These are phyloP conservation scores for Arion vulgaris DNA, from an alignment of 1,140 invertebrate genomes.

Conservation along the genomic window DNA sequence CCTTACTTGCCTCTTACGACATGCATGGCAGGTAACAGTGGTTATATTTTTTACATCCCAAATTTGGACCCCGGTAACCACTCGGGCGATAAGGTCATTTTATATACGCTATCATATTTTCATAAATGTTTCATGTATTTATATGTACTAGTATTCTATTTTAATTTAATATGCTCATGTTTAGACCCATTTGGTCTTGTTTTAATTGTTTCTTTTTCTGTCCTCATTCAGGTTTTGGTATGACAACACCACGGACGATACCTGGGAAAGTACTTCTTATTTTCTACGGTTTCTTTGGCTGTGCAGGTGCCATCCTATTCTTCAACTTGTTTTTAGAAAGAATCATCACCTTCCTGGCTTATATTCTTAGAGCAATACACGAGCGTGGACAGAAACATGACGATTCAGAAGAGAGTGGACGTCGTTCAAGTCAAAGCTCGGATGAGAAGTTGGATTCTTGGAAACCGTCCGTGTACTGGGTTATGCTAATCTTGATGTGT, in stretches of 20 bases:
- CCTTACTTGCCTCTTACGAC: no score
- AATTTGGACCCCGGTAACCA: no score
- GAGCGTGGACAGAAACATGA: slow-evolving; percentile 73
- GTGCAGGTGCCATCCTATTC: slow-evolving; percentile 81
- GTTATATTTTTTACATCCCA: no score
- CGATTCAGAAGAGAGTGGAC: slow-evolving; percentile 50
- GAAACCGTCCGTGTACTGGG: slow-evolving; percentile 84
- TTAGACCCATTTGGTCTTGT: no score
- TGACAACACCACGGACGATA: slow-evolving; percentile 78
- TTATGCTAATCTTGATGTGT: slow-evolving; percentile 78
- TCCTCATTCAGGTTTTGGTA: slow-evolving; percentile 77
- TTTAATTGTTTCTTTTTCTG: neutral
- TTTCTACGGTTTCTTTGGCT: slow-evolving; percentile 81
- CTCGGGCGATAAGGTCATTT: no score
- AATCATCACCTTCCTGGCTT: slow-evolving; percentile 81
- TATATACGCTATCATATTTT: no score
- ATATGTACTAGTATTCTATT: no score
- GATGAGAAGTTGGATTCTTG: slow-evolving; percentile 74
- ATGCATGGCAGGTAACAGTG: no score
- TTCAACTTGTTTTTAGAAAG: slow-evolving; percentile 83
- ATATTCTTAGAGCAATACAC: slow-evolving; percentile 77
- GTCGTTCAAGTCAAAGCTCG: slow-evolving; percentile 67
- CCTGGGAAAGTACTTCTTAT: slow-evolving; percentile 79
- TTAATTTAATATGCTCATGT: no score
- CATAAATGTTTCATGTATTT: no score